Evolutionary conservation across 1,140 invertebrate genomes (phyloP), one percentile per base, ranked within the genome.

Genomic region (Orius insidiosus): DNA sequence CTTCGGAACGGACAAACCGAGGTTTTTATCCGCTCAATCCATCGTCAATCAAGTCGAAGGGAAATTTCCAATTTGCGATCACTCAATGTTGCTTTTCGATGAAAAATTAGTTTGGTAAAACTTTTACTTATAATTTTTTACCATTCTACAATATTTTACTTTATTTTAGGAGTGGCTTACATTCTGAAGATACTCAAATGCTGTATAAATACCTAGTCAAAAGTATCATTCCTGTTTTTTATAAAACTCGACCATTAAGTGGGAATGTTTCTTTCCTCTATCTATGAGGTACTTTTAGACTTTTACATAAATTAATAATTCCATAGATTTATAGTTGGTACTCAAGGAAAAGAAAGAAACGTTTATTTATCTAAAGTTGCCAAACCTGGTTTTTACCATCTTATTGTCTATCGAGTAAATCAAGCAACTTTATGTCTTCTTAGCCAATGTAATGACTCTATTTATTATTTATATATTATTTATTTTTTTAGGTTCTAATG

Each of bases 91-190:
- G 65, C 63, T 93, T 1, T 90, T 85, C 58, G 87, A 88, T 61
- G 82, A 92, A 55, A 80, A 88, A 62, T 65, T 94, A 50, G 80
- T 93, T 24, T 92, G 87, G 85, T 89, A 69, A 72, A 70, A 64
- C 34, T 10, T 47, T 35, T 47, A n/a, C n/a, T n/a, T n/a, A n/a
- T n/a, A n/a, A n/a, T n/a, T 5, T 48, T 34, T 18, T 47, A 38
- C 42, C n/a, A n/a, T n/a, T n/a, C n/a, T n/a, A 15, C 5, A 14
- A 16, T 46, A 18, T 44, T 38, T 34, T n/a, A n/a, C n/a, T n/a
- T 18, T 47, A 53, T 51, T 59, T 53, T 54, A 85, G 82, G 83
- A 86, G 82, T 70, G 82, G 80, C 14, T 64, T 90, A 39, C 73
- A 80, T 52, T 80, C 79, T 56, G 72, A 78, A 55, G 80, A 87